A percentile compares a stretch with the other conserved stretches of the same genome.
These are phyloP conservation scores for Cephalopachus bancanus DNA, from an alignment of 2,797 vertebrate species.

Conservation along the genomic window DNA sequence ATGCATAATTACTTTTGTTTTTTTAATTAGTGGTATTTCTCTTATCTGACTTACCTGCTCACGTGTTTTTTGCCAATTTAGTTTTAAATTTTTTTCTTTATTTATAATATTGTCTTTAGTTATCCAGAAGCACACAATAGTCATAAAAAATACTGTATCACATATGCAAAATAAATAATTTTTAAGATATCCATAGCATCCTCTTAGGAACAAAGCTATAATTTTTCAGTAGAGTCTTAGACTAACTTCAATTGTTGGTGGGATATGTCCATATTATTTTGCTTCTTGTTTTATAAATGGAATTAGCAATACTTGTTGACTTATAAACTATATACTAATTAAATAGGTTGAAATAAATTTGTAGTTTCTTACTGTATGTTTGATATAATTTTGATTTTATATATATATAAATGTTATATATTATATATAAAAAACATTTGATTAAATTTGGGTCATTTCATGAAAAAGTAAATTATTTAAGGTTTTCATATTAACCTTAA, in stretches of 20 bases:
- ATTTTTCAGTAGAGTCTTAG: neutral
- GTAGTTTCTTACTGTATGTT: neutral
- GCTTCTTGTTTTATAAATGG: neutral
- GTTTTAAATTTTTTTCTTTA: neutral
- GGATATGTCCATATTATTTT: neutral
- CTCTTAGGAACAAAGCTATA: neutral
- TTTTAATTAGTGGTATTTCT: neutral
- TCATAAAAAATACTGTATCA: neutral
- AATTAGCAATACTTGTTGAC: neutral
- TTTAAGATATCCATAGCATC: neutral
- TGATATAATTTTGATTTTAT: neutral
- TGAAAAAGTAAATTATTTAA: neutral
- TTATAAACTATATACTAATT: neutral
- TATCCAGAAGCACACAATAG: neutral
- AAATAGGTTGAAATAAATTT: neutral
- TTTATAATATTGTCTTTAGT: neutral
- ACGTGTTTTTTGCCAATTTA: neutral
- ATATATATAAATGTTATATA: too few species aligned
- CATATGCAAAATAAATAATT: neutral
- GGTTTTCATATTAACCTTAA: neutral
- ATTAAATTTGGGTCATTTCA: neutral
- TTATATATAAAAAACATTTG: neutral
- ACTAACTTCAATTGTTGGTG: neutral
- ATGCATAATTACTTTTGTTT: neutral
- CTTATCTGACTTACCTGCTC: neutral